Evolutionary conservation across 2,888 invertebrate species (phyloP), one percentile per base, ranked within the genome.

Genomic region (Litoditis marina): DNA sequence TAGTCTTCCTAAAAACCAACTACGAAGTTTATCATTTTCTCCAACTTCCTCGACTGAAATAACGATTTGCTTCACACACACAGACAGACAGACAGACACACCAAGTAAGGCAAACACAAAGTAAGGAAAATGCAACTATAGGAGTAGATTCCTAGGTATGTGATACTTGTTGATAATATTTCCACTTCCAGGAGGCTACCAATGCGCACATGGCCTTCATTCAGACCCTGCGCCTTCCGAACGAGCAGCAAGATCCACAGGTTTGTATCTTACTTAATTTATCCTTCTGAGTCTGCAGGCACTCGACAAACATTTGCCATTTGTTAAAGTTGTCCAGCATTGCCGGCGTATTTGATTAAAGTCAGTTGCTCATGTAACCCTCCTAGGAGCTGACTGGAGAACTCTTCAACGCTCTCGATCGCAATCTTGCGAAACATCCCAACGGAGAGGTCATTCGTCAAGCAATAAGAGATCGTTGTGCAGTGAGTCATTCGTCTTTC

Each of bases 181-280:
- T 16, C 6, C 22, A 16, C 11, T 34, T 60, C 7, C 32, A 57
- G 49, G 49, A 68, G 53, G 46, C 50, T 30, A 47, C 39, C 13
- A 44, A 36, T 30, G 31, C 51, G 19, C n/a, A 66, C 3, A 36
- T 46, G 8, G 63, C 63, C 19, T 65, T 80, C 27, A 72, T 66
- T 19, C 61, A 69, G n/a, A 51, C 70, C n/a, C 57, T 76, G 8
- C 66, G 74, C 2, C 63, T 82, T 36, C 71, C 71, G 31, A 65
- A 73, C 31, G 75, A 77, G 52, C 81, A 81, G 56, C 81, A 82
- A 32, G 81, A 81, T 63, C 76, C 80, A 1, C 77, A 63, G 54
- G 62, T 62, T 47, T 13, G 32, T 16, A 8, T 51, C 28, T 31
- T 11, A 11, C n/a, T 6, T n/a, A 42, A 39, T 36, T n/a, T 39